Evolutionary conservation across 1,140 invertebrate species (phyloP).

Genomic region (Teleogryllus occipitalis): DNA sequence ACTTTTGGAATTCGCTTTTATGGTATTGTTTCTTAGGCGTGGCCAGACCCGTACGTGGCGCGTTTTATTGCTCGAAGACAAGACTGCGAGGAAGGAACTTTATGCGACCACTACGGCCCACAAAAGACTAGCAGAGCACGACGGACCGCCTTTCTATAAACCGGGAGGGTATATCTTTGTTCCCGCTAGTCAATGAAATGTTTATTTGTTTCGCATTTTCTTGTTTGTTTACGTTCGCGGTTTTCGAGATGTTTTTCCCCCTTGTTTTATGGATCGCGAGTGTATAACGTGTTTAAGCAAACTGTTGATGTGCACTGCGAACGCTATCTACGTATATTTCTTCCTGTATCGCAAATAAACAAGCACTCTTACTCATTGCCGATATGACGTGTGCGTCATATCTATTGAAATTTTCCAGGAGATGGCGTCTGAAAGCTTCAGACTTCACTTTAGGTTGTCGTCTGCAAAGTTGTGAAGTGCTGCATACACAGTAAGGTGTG

Average conservation of each 20-base stretch:
- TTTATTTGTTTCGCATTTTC: neutral
- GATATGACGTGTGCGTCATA: neutral
- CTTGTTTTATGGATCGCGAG: neutral
- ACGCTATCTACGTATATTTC: too few species aligned
- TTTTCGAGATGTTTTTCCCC: neutral
- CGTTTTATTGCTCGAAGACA: neutral
- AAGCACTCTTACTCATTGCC: neutral
- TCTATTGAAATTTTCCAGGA: too few species aligned
- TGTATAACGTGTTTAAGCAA: neutral
- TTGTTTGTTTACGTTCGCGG: neutral
- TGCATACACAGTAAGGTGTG: too few species aligned
- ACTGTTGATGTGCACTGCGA: too few species aligned
- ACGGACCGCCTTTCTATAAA: neutral
- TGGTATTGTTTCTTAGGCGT: neutral
- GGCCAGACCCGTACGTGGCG: neutral
- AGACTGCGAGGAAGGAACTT: neutral
- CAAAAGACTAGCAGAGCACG: neutral
- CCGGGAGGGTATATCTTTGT: neutral
- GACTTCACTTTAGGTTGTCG: too few species aligned
- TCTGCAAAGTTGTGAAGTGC: too few species aligned
- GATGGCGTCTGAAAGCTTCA: too few species aligned
- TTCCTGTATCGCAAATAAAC: neutral
- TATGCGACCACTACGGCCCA: neutral
- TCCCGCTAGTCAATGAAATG: neutral
- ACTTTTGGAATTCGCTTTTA: neutral